Conservation (phyloP, 2,888 invertebrate species). For the Eilema sororculum region DNA sequence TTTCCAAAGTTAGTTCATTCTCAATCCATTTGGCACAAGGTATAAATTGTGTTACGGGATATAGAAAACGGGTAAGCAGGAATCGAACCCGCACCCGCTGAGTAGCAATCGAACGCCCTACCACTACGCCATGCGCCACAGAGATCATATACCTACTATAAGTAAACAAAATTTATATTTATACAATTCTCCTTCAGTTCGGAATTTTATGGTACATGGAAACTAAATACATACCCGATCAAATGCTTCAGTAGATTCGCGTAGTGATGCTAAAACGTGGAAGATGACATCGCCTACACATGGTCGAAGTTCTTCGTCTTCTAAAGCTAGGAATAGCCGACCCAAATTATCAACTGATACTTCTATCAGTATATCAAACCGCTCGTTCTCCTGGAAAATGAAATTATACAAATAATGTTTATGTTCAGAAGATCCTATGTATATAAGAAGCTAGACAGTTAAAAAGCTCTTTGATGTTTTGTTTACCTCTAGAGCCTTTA, state of each 20-base stretch:
- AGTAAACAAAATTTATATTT: neutral
- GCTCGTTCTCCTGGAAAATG: slow-evolving; percentile 80
- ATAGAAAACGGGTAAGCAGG: no score
- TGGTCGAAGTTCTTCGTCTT: slow-evolving; percentile 81
- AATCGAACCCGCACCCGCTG: no score
- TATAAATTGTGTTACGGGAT: no score
- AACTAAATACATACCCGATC: slow-evolving; percentile 80
- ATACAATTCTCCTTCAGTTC: neutral
- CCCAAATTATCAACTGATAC: slow-evolving; percentile 88
- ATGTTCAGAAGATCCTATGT: neutral
- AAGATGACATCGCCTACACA: slow-evolving; percentile 88
- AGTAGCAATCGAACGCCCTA: no score
- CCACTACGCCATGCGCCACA: no score
- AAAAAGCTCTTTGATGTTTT: neutral
- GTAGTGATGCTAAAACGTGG: slow-evolving; percentile 88
- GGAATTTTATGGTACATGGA: neutral
- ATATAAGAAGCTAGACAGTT: slow-evolving; percentile 1
- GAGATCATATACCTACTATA: no score
- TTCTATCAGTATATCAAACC: slow-evolving; percentile 86
- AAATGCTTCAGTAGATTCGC: slow-evolving; percentile 88
- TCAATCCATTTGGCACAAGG: no score
- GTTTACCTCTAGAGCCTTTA: slow-evolving; percentile 87
- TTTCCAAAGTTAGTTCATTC: no score
- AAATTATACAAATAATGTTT: slow-evolving; percentile 7
- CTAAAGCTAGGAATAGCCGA: slow-evolving; percentile 86